Evolutionary conservation across 2,113 vertebrate genomes (phyloP).

Genomic region (Brachyhypopomus occidentalis): DNA sequence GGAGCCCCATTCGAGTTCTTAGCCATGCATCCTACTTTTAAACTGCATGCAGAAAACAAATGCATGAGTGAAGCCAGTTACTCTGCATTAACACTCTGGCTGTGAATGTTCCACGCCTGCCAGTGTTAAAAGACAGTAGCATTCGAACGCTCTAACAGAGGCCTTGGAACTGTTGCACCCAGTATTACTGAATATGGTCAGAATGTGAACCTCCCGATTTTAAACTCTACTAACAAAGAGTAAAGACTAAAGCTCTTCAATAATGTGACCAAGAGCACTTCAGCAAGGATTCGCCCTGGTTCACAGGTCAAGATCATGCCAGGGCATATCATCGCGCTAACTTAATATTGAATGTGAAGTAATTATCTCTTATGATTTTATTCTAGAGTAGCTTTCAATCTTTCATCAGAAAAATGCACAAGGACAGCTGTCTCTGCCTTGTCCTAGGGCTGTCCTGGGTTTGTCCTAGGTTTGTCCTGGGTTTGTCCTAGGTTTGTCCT

Average conservation of each 20-base stretch:
- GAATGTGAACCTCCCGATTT: conserved; percentile 13
- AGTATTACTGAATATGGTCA: not conserved
- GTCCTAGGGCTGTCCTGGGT: not conserved
- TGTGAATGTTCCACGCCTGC: not conserved
- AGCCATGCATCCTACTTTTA: not conserved
- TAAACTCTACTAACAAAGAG: conserved; percentile 18
- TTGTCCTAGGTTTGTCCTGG: not conserved
- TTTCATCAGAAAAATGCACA: not conserved
- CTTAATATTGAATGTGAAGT: not conserved
- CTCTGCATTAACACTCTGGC: not conserved
- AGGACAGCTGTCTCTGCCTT: not conserved
- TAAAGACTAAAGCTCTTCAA: conserved; percentile 12
- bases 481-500: not conserved
- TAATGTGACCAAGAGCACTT: conserved; percentile 25
- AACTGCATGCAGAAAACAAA: not conserved
- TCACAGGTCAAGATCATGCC: conserved; percentile 29
- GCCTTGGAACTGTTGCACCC: not conserved
- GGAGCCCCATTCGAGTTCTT: not conserved
- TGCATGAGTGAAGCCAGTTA: not conserved
- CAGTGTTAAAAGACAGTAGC: not conserved
- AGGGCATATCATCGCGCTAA: not conserved
- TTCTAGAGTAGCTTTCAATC: not conserved
- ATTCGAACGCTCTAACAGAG: not conserved
- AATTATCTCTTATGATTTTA: conserved; percentile 1
- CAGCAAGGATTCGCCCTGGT: conserved; percentile 20